phyloP scores from a whole-genome alignment of 2,113 vertebrate species.

The Chaetops frenatus region DNA sequence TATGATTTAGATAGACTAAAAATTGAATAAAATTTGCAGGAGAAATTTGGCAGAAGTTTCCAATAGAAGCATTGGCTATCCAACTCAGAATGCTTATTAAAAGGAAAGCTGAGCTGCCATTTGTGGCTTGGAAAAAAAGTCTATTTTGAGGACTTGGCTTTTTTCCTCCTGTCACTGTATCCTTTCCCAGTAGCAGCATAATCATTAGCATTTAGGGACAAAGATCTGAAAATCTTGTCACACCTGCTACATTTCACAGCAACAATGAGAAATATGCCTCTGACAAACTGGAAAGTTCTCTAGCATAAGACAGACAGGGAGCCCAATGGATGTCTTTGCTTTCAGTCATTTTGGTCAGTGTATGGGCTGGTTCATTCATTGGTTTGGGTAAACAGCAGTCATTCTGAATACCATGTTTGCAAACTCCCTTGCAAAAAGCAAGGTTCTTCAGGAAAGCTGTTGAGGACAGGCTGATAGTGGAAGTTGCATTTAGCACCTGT shows the following conservation, averaged over 20 bases:
- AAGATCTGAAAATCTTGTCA: background rate
- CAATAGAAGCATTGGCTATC: background rate
- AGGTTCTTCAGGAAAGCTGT: background rate
- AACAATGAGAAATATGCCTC: background rate
- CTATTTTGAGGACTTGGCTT: background rate
- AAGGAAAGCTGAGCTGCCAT: background rate
- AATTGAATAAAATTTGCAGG: background rate
- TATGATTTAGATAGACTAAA: background rate
- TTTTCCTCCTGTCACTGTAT: fast-evolving
- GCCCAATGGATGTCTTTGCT: background rate
- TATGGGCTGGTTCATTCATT: background rate
- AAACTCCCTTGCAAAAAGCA: background rate
- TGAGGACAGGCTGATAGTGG: background rate
- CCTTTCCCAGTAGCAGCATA: background rate
- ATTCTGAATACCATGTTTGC: fast-evolving
- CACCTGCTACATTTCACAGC: background rate
- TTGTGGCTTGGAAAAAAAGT: background rate
- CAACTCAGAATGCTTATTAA: background rate
- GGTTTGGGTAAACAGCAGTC: background rate
- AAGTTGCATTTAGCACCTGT: background rate
- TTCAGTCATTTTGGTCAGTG: background rate
- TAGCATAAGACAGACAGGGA: background rate
- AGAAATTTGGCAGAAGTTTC: background rate
- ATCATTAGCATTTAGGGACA: background rate
- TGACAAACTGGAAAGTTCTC: background rate